phyloP scores from a whole-genome alignment of 2,113 vertebrate genomes.

The Limnothrissa miodon region DNA sequence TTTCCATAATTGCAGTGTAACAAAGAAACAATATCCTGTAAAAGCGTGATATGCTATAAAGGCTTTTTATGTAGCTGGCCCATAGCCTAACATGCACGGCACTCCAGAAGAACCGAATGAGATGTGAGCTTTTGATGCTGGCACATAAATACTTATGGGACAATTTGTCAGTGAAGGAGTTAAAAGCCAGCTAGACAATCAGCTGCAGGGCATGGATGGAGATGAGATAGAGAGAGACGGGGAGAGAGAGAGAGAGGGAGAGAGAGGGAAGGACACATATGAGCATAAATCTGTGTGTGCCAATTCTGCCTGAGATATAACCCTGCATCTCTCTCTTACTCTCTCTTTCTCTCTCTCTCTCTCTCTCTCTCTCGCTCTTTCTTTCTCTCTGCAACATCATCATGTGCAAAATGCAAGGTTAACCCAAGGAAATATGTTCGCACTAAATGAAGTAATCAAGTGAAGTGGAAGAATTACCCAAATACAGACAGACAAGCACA shows the following conservation, averaged over 20 bases:
- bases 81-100: too few species aligned
- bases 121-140: neutral
- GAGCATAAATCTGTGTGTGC: neutral
- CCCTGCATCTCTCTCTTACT: neutral
- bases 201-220: neutral
- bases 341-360: neutral
- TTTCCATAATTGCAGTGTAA: neutral
- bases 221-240: neutral
- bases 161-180: neutral
- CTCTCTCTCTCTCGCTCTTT: neutral
- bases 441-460: neutral
- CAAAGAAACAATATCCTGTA: neutral
- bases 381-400: neutral
- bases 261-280: neutral
- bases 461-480: neutral
- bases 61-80: too few species aligned
- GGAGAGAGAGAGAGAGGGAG: neutral
- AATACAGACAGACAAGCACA: neutral
- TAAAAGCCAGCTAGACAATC: neutral
- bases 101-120: neutral
- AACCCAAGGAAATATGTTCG: neutral
- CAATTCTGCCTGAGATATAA: neutral
- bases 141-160: neutral
- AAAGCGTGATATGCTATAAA: neutral
- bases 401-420: neutral